Base-by-base conservation (phyloP, 2,113 vertebrate genomes). In the Colinus virginianus region DNA sequence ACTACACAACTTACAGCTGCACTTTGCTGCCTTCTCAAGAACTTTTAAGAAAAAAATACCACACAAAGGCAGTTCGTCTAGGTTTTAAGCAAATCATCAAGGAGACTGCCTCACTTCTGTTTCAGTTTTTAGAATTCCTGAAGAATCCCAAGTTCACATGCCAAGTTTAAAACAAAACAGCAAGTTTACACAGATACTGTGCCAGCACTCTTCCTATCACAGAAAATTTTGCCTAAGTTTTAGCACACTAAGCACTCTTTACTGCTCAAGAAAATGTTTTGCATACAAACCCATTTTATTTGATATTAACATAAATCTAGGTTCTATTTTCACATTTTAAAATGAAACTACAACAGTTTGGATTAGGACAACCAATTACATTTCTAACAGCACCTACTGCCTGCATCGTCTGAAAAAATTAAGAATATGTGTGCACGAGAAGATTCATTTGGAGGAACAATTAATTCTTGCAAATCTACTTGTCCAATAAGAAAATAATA, bases 141-240 rank as follows among this genome's bases (percentile, higher is more conserved):
- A 71, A 17, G 14, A 87, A 88, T 25, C 40, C 11, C 13, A 77
- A 32, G 36, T 66, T 88, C 59, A 62, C 13, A 43, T 2, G 5
- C 5, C 32, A 59, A 0, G 0, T 43, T 28, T 51, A 4, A 78
- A 69, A 30, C 64, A 76, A 7, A 3, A 10, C 68, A 20, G 20
- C 32, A 9, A 7, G 64, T 8, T 62, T 34, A 38, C 28, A 67
- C 10, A 49, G 4, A 32, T 6, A 61, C 1, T 3, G 15, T 11
- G 11, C 8, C 4, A 0, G 22, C 40, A 30, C 30, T 53, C 20
- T 1, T 80, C 4, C 32, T 55, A 38, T 80, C 38, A 67, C 8
- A 22, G 16, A 84, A 80, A 83, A 55, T 19, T 79, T 1, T 76
- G 34, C 13, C 56, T 45, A 11, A 45, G 21, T 28, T 70, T 79